Conservation (phyloP, 1,140 invertebrate genomes). For the Rhyzopertha dominica region DNA sequence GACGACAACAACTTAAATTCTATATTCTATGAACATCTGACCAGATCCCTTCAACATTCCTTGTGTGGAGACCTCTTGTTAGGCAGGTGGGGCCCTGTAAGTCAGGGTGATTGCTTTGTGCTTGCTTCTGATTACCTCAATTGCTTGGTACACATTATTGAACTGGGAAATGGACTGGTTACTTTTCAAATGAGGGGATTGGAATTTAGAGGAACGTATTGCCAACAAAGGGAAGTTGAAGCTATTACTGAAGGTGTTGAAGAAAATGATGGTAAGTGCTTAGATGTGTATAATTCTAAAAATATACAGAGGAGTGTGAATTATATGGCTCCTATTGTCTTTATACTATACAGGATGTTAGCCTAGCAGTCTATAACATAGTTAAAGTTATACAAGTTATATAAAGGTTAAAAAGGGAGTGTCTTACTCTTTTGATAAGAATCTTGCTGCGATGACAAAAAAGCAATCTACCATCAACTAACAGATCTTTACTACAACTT, state of each 20-base stretch:
- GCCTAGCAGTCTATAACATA: no score
- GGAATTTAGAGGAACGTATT: slow-evolving; percentile 98
- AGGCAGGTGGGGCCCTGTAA: slow-evolving; percentile 83
- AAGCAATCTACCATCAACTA: no score
- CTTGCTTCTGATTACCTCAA: slow-evolving; percentile 96
- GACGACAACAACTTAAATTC: slow-evolving; percentile 99
- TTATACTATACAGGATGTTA: no score
- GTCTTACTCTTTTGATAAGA: no score
- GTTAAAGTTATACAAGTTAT: no score
- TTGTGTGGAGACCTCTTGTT: slow-evolving; percentile 91
- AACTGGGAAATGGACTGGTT: slow-evolving; percentile 96
- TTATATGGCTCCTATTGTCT: no score
- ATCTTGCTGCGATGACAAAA: no score
- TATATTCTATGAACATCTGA: slow-evolving; percentile 99
- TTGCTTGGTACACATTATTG: slow-evolving; percentile 96
- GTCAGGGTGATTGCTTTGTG: slow-evolving; percentile 96
- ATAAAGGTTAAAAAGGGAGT: no score
- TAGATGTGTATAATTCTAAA: no score
- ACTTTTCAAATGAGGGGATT: slow-evolving; percentile 97
- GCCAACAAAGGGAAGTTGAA: slow-evolving; percentile 95
- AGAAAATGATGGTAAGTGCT: slow-evolving; percentile 75
- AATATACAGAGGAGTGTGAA: no score
- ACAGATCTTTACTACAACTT: no score
- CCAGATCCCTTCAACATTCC: slow-evolving; percentile 91
- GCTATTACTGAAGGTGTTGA: slow-evolving; percentile 97